Evolutionary conservation across 2,888 invertebrate species (phyloP), one percentile per base, ranked within the genome.

Genomic region (Onthophagus sagittarius): DNA sequence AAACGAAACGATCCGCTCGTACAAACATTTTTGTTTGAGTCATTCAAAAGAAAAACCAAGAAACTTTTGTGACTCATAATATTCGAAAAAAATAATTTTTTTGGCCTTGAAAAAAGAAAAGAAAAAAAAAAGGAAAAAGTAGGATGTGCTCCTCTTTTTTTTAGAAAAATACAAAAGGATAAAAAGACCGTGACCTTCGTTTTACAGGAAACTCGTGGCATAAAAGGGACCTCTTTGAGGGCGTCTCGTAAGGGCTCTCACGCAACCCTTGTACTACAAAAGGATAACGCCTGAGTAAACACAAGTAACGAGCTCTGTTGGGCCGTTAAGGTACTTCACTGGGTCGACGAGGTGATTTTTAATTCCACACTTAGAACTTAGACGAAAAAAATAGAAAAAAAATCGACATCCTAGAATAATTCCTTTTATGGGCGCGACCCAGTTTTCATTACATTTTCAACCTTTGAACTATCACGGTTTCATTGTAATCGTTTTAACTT

Each of bases 201-300:
- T 67, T 53, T 53, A 15, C 4, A 15, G 9, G 23, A n/a, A 15
- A 67, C 23, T 23, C 31, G 23, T 9, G n/a, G 39, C 23, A 15
- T 67, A 31, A n/a, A 31, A 67, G 67, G 67, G 23, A 31, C 15
- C 67, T 67, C 9, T 23, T n/a, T 67, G 23, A 23, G 32, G 32
- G 23, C 39, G 67, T 31, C 23, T 23, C 67, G 15, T 67, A 67
- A 31, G 67, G 23, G 31, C 67, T 67, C 67, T 67, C 32, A 15
- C 32, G 67, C 23, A 23, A 32, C 32, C 31, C 67, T 67, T 31
- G 5, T 31, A 62, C 15, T 63, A 75, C 71, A 75, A 75, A 73
- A 73, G 75, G 71, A 73, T 75, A 70, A 75, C 72, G 75, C 71
- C 73, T 73, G 75, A 73, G 39, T 75, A 75, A 73, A 69, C 71